Percentiles rank a stretch among this genome's conserved stretches.
Conservation (phyloP, 2,888 invertebrate species). For the Parnassius smintheus region DNA sequence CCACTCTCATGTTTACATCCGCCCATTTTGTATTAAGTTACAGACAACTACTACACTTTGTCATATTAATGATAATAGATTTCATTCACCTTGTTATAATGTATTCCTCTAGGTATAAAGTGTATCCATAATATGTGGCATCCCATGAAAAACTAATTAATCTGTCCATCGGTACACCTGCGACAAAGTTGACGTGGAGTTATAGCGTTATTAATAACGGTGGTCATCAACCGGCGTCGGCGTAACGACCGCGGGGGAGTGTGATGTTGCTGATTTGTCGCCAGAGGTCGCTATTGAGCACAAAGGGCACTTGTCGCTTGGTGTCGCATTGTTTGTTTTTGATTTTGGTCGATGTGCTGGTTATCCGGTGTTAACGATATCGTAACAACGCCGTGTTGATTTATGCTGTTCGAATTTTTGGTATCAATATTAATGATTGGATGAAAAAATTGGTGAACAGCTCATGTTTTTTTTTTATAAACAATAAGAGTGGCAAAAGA, state of each 20-base stretch:
- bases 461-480: too few relatives aligned
- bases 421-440: background rate
- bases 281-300: constrained; percentile 24
- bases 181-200: constrained; percentile 50
- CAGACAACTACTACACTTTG: constrained; percentile 6
- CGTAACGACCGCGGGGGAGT: constrained; percentile 55
- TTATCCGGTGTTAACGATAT: background rate
- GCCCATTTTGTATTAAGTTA: background rate
- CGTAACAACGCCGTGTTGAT: background rate
- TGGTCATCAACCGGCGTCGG: constrained; percentile 45
- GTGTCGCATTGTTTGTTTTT: constrained; percentile 4
- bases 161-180: constrained; percentile 56
- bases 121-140: constrained; percentile 12
- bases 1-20: too few relatives aligned
- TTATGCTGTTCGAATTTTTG: background rate
- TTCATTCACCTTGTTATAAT: background rate
- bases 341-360: background rate
- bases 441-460: background rate
- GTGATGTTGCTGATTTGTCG: constrained; percentile 48
- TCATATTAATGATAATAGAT: background rate
- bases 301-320: constrained; percentile 13
- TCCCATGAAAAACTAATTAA: constrained; percentile 47
- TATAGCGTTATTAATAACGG: constrained; percentile 64
- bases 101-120: background rate
- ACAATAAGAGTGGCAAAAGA: too few relatives aligned